phyloP scores from a whole-genome alignment of 2,888 invertebrate species.

The Acrocera orbiculus region DNA sequence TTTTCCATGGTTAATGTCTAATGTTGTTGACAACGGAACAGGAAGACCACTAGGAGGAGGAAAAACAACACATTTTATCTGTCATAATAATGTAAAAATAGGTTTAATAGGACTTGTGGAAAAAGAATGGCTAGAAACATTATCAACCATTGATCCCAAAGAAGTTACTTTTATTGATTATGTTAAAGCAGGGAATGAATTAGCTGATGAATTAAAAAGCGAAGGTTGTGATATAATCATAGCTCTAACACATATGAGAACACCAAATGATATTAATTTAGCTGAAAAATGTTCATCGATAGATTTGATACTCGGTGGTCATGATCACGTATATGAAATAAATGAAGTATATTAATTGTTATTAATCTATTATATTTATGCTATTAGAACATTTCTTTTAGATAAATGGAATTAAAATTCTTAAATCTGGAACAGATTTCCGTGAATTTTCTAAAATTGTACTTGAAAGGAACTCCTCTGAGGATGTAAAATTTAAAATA shows the following conservation, averaged over 20 bases:
- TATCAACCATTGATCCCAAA: conserved; percentile 75
- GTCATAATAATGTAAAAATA: conserved; percentile 60
- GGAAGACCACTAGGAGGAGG: conserved; percentile 66
- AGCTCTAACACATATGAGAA: conserved; percentile 83
- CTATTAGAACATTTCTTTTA: conserved; percentile 18
- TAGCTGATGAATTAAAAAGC: conserved; percentile 41
- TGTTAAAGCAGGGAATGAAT: conserved; percentile 57
- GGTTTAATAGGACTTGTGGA: conserved; percentile 57
- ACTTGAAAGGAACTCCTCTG: conserved; percentile 40
- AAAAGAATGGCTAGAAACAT: conserved; percentile 77
- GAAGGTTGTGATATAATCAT: conserved; percentile 79
- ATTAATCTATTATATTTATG: conserved; percentile 4
- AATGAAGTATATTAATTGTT: conserved; percentile 26
- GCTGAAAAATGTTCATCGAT: conserved; percentile 64
- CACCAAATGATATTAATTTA: conserved; percentile 69
- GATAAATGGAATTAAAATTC: conserved; percentile 62
- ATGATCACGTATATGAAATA: conserved; percentile 76
- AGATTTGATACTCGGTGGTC: conserved; percentile 79
- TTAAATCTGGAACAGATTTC: conserved; percentile 87
- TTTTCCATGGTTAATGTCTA: conserved; percentile 87
- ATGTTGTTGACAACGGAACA: conserved; percentile 78
- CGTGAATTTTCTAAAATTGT: conserved; percentile 70
- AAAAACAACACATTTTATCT: conserved; percentile 57
- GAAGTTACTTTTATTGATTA: conserved; percentile 75
- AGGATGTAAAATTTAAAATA: conserved; percentile 36